phyloP scores from a whole-genome alignment of 1,140 invertebrate genomes.

The Pantala flavescens region DNA sequence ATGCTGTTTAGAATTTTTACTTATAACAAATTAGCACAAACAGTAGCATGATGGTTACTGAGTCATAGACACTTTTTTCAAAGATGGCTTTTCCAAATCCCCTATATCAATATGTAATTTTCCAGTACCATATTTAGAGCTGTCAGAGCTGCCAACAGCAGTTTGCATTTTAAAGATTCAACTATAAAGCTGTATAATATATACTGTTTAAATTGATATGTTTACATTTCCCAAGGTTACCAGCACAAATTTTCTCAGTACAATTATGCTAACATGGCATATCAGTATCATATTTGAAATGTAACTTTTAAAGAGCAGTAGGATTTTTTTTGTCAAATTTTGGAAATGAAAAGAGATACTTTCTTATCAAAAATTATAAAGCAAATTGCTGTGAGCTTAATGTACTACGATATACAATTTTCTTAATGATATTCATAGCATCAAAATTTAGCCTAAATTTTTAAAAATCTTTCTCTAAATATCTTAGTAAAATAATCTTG shows the following conservation, averaged over 20 bases:
- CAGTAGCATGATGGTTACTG: background rate
- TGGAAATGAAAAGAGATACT: background rate
- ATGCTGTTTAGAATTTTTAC: conserved; percentile 8
- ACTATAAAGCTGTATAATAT: background rate
- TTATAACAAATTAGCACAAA: background rate
- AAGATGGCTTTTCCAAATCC: conserved; percentile 4
- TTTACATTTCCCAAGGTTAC: background rate
- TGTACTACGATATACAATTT: background rate
- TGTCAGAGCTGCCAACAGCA: background rate
- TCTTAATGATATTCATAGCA: background rate
- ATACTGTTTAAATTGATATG: background rate
- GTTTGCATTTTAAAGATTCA: background rate
- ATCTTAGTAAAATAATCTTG: background rate
- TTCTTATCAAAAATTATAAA: background rate
- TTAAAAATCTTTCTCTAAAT: background rate
- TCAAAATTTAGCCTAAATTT: background rate
- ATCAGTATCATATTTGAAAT: background rate
- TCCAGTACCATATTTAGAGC: background rate
- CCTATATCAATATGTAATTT: background rate
- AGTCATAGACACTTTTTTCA: conserved; percentile 3
- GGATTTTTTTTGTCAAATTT: background rate
- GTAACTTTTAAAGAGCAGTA: background rate
- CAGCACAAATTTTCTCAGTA: background rate
- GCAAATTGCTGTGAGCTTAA: conserved; percentile 3
- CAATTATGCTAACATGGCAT: background rate